Evolutionary conservation across 2,113 vertebrate species (phyloP).

Genomic region (Chrysemys picta): DNA sequence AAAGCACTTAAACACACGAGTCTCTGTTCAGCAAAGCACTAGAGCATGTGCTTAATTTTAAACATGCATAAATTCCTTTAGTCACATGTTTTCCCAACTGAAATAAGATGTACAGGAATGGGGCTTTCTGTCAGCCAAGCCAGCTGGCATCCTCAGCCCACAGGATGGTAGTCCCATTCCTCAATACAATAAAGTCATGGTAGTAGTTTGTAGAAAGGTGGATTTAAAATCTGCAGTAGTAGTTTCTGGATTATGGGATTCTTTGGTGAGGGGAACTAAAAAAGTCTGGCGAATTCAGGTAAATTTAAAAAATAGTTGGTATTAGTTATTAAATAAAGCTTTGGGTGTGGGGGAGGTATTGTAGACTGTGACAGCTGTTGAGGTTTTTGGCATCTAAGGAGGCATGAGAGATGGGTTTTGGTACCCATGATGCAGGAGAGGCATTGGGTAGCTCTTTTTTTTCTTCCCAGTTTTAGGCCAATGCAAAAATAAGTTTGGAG

Average conservation of each 20-base stretch:
- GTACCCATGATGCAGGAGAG: background rate
- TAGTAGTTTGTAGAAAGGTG: background rate
- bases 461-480: background rate
- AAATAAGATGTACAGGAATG: background rate
- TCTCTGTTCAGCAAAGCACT: background rate
- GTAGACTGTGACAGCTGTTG: background rate
- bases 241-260: background rate
- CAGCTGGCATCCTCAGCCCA: background rate
- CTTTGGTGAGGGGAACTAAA: background rate
- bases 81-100: background rate
- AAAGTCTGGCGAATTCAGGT: background rate
- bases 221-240: background rate
- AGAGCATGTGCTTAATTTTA: background rate
- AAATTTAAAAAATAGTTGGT: background rate
- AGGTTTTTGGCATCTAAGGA: background rate
- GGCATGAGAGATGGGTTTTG: background rate
- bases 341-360: background rate
- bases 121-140: no score
- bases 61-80: rapidly evolving
- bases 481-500: background rate
- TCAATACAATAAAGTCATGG: background rate
- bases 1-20: background rate
- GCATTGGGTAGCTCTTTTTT: background rate
- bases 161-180: background rate
- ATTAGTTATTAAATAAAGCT: background rate